These are phyloP conservation scores for Muntiacus muntjak DNA, from an alignment of 2,113 vertebrate species.

Conservation along the genomic window DNA sequence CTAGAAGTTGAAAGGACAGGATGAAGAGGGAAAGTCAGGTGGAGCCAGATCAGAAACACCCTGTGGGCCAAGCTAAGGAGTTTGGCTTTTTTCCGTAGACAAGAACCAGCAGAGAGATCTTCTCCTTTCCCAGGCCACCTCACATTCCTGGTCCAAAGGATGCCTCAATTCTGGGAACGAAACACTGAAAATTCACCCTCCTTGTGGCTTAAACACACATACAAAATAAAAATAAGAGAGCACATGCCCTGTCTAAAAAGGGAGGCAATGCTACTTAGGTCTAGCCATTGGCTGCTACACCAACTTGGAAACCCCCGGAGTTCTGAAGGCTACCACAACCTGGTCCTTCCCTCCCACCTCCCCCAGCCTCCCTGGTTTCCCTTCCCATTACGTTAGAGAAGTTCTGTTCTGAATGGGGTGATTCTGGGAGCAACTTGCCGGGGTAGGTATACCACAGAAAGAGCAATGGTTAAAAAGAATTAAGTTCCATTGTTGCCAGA, in stretches of 20 bases:
- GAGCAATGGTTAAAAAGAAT: not conserved
- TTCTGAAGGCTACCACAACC: not conserved
- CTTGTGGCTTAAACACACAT: not conserved
- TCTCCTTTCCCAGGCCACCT: not conserved
- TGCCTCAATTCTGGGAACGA: not conserved
- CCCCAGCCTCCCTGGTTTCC: not conserved
- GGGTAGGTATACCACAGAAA: not conserved
- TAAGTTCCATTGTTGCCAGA: not conserved
- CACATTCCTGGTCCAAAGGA: not conserved
- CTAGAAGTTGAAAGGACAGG: not conserved
- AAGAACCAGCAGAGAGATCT: not conserved
- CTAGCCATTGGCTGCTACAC: not conserved
- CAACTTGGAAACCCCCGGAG: not conserved
- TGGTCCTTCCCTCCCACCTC: not conserved
- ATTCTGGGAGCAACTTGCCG: not conserved
- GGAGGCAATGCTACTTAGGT: not conserved
- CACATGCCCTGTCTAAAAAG: not conserved
- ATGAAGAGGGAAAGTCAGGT: not conserved
- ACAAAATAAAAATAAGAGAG: not conserved
- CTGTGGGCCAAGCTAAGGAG: not conserved
- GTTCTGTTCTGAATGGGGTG: not conserved
- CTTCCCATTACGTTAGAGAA: not conserved
- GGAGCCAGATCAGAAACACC: not conserved
- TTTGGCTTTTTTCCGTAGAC: not conserved
- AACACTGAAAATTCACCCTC: constrained; percentile 1